These are phyloP conservation scores for Rhagium mordax DNA, from an alignment of 2,888 invertebrate species.

Conservation along the genomic window DNA sequence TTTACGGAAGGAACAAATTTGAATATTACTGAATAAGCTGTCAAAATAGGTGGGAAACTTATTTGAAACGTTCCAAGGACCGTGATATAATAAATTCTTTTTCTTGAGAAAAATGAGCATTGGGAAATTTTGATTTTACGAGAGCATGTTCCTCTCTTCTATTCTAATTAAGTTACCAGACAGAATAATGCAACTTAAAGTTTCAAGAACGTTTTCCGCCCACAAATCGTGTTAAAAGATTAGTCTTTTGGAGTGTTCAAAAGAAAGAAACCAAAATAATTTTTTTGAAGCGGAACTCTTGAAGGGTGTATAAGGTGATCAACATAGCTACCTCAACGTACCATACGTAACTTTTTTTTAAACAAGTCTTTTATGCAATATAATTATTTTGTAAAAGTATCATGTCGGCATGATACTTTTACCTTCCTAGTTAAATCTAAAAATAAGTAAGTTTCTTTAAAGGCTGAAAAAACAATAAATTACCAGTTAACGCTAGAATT, in stretches of 20 bases:
- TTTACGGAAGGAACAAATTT: neutral
- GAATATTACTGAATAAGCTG: neutral
- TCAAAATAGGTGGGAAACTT: neutral
- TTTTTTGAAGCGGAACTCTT: conserved; percentile 37
- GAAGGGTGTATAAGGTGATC: conserved; percentile 41
- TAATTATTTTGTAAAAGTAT: neutral
- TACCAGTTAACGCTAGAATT: neutral
- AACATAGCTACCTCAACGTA: conserved; percentile 52
- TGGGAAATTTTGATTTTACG: neutral
- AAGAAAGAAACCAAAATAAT: neutral
- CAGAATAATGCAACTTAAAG: neutral
- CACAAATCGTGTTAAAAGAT: neutral
- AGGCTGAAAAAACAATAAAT: conserved; percentile 4
- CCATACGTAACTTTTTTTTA: conserved; percentile 42
- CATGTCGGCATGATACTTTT: neutral
- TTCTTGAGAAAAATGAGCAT: neutral
- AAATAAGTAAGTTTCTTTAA: neutral
- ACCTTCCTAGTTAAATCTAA: conserved; percentile 2
- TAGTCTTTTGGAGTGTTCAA: neutral
- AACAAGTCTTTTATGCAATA: conserved; percentile 11
- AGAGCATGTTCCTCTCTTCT: neutral
- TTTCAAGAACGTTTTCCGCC: neutral
- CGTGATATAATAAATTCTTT: neutral
- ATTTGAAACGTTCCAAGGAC: neutral
- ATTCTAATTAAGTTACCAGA: neutral